Evolutionary conservation across 2,797 vertebrate species (phyloP).

Genomic region (Paedocypris micromegethes): DNA sequence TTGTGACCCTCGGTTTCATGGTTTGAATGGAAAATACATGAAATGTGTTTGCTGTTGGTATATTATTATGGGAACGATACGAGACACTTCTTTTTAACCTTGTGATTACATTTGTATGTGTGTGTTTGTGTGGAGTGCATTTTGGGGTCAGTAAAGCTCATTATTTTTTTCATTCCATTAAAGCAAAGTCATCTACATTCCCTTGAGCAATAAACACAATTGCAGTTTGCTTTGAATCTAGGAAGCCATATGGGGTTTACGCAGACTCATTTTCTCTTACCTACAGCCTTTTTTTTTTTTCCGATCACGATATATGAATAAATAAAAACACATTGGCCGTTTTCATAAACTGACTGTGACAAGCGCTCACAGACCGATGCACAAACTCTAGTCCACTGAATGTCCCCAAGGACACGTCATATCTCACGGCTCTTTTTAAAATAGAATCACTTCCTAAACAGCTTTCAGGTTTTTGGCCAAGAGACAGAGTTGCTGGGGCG

Average conservation of each 20-base stretch:
- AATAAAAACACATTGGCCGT: background rate
- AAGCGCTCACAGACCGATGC: slow-evolving; percentile 16
- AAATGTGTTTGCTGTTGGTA: too few relatives aligned
- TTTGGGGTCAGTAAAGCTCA: slow-evolving; percentile 14
- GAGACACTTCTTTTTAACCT: too few relatives aligned
- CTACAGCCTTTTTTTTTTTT: background rate
- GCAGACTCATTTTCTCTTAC: background rate
- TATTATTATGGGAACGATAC: too few relatives aligned
- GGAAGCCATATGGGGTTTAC: background rate
- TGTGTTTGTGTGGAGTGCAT: background rate
- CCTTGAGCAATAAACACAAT: slow-evolving; percentile 16
- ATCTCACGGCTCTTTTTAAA: slow-evolving; percentile 39
- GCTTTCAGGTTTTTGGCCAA: slow-evolving; percentile 48
- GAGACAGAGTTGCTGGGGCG: slow-evolving; percentile 59
- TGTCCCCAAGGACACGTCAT: slow-evolving; percentile 37
- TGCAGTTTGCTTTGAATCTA: background rate
- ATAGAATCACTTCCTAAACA: slow-evolving; percentile 50
- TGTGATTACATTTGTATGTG: background rate
- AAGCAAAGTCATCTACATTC: slow-evolving; percentile 21
- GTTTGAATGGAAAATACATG: too few relatives aligned
- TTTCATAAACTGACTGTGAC: slow-evolving; percentile 18
- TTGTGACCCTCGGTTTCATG: too few relatives aligned
- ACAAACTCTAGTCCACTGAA: slow-evolving; percentile 24
- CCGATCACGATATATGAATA: slow-evolving; percentile 1
- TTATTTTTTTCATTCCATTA: slow-evolving; percentile 23